Evolutionary conservation across 2,797 vertebrate genomes (phyloP).

Genomic region (Acanthurus leucopareius): DNA sequence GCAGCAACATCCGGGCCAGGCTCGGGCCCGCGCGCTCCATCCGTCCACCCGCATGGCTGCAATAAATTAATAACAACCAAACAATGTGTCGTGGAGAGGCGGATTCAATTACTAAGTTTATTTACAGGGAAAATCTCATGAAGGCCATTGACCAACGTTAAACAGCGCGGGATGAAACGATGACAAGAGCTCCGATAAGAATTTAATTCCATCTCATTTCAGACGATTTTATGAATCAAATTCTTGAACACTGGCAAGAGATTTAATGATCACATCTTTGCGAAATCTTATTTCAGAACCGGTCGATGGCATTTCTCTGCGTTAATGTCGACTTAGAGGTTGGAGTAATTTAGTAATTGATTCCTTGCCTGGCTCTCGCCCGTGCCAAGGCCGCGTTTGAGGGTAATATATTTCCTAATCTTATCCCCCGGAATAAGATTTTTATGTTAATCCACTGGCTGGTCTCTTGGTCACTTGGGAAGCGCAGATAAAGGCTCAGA

Average conservation of each 20-base stretch:
- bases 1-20: constrained; percentile 4
- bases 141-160: constrained; percentile 86
- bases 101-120: constrained; percentile 84
- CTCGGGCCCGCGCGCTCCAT: constrained; percentile 18
- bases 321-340: constrained; percentile 99
- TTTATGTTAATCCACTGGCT: constrained; percentile 95
- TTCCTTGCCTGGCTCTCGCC: constrained; percentile 93
- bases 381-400: constrained; percentile 93
- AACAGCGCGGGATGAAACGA: constrained; percentile 93
- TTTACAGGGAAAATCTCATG: constrained; percentile 86
- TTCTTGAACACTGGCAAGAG: constrained; percentile 98
- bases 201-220: constrained; percentile 99
- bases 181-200: constrained; percentile 99
- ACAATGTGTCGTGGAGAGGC: constrained; percentile 79
- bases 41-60: constrained; percentile 55
- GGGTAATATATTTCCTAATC: constrained; percentile 99
- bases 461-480: constrained; percentile 93
- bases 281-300: constrained; percentile 95
- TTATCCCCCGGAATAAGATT: constrained; percentile 98
- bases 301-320: constrained; percentile 99
- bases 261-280: constrained; percentile 99
- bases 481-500: constrained; percentile 87
- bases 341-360: constrained; percentile 99
- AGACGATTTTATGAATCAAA: constrained; percentile 98
- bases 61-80: constrained; percentile 81